phyloP scores from a whole-genome alignment of 37 sponge, comb jelly and placozoan genomes.

The Mnemiopsis leidyi region DNA sequence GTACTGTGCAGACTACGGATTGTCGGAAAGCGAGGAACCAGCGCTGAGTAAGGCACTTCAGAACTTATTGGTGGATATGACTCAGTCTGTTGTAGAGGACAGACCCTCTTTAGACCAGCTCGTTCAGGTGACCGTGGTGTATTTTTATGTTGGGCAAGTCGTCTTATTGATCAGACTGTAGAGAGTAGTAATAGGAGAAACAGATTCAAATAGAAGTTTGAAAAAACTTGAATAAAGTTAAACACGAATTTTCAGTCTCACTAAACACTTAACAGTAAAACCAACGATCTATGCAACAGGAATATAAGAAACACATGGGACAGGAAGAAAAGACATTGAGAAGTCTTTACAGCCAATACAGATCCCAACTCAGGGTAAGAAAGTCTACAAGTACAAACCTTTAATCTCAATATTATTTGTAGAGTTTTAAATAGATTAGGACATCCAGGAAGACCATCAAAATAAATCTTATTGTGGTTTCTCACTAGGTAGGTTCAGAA shows the following conservation, averaged over 20 bases:
- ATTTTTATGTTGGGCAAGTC: background rate
- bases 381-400: too few species aligned
- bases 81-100: background rate
- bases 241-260: too few species aligned
- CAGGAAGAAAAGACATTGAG: background rate
- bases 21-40: background rate
- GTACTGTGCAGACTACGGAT: conserved; percentile 43
- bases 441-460: too few species aligned
- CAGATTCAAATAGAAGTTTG: too few species aligned
- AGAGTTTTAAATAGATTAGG: too few species aligned
- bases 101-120: background rate
- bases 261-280: background rate
- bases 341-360: background rate
- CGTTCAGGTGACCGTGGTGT: background rate
- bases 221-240: too few species aligned
- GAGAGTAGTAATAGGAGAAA: too few species aligned
- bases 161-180: background rate
- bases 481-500: too few species aligned
- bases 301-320: background rate
- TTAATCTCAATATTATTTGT: too few species aligned
- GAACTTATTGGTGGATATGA: background rate
- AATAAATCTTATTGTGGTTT: too few species aligned
- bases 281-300: too few species aligned
- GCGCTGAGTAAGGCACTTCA: background rate
- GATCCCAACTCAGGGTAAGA: background rate